These are phyloP conservation scores for Eucriotettix oculatus DNA, from an alignment of 2,888 invertebrate genomes.

Conservation along the genomic window DNA sequence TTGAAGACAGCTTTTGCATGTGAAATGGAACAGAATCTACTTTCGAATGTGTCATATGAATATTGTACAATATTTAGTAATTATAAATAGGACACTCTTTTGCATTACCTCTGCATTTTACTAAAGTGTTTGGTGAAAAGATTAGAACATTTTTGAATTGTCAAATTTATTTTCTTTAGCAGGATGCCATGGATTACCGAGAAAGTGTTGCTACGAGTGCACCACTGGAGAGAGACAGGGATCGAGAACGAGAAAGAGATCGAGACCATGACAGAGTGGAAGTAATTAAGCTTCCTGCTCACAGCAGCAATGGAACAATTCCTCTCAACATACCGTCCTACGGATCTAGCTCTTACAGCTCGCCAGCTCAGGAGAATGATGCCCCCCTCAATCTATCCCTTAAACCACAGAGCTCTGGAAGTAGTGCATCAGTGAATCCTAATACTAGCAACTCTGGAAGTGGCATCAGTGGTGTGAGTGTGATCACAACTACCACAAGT, in stretches of 20 bases:
- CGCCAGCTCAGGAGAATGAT: constrained; percentile 36
- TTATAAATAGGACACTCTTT: too few species aligned
- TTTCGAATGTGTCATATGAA: too few species aligned
- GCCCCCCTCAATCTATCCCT: constrained; percentile 69
- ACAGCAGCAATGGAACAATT: constrained; percentile 25
- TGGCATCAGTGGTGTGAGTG: background rate
- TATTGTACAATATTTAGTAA: too few species aligned
- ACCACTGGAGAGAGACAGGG: background rate
- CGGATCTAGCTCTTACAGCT: background rate
- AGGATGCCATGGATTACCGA: constrained; percentile 4
- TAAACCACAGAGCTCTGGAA: constrained; percentile 32
- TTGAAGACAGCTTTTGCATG: too few species aligned
- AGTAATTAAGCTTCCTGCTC: constrained; percentile 63
- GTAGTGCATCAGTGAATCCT: background rate
- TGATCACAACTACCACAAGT: background rate
- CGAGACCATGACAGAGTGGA: constrained; percentile 48
- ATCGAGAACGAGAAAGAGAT: background rate
- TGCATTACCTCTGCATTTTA: too few species aligned
- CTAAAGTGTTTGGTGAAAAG: too few species aligned
- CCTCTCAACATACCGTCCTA: constrained; percentile 12
- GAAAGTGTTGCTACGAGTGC: background rate
- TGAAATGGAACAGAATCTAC: too few species aligned
- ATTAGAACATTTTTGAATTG: too few species aligned
- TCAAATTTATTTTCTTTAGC: background rate
- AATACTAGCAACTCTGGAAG: background rate